phyloP scores from a whole-genome alignment of 2,888 invertebrate species.

The Euzetes globulus region DNA sequence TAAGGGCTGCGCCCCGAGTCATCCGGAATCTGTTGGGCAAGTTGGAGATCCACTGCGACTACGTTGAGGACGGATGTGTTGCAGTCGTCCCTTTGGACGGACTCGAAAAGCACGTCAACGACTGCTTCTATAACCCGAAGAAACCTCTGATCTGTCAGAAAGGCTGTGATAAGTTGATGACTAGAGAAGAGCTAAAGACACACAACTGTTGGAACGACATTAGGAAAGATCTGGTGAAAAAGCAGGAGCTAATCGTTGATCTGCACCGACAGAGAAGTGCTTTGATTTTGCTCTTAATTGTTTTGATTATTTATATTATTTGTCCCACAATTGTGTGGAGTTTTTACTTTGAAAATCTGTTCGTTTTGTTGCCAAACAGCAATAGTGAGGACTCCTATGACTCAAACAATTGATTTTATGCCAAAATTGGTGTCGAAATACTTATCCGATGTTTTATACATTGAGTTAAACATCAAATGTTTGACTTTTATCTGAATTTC shows the following conservation, averaged over 20 bases:
- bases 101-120: background rate
- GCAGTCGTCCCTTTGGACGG: conserved; percentile 17
- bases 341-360: background rate
- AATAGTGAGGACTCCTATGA: background rate
- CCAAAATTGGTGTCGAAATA: background rate
- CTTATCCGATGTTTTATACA: too few species aligned
- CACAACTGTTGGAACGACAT: conserved; percentile 27
- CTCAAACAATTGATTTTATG: background rate
- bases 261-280: background rate
- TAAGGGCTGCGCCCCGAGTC: conserved; percentile 15
- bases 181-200: background rate
- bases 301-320: conserved; percentile 5
- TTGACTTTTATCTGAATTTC: too few species aligned
- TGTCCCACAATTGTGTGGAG: background rate
- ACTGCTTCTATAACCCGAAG: conserved; percentile 26
- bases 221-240: background rate
- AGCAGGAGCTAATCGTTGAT: background rate
- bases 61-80: background rate
- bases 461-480: too few species aligned
- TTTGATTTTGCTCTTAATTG: background rate
- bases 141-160: conserved; percentile 19
- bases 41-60: conserved; percentile 21
- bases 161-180: conserved; percentile 25
- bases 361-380: background rate
- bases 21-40: conserved; percentile 25